phyloP scores from a whole-genome alignment of 2,888 invertebrate genomes.

The Urechis unicinctus region DNA sequence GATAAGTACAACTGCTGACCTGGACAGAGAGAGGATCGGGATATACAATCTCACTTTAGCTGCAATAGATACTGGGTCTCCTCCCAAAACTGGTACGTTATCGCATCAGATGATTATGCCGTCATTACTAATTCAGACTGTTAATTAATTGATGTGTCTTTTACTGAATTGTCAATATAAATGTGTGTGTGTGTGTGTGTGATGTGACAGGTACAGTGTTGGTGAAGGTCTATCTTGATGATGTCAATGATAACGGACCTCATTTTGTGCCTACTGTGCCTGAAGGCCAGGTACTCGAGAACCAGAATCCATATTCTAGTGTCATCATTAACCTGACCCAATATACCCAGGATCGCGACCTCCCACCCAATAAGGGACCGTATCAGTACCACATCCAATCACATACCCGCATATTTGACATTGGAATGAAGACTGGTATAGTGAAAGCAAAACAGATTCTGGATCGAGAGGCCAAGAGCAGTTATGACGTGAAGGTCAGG shows the following conservation, averaged over 20 bases:
- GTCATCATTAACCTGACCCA: conserved; percentile 26
- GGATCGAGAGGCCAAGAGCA: conserved; percentile 74
- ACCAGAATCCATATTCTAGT: conserved; percentile 20
- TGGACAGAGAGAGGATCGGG: conserved; percentile 35
- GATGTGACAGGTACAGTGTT: conserved; percentile 66
- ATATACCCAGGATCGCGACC: conserved; percentile 66
- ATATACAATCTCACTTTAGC: conserved; percentile 33
- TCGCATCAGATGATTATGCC: neutral
- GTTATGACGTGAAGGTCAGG: conserved; percentile 69
- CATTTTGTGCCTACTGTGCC: conserved; percentile 62
- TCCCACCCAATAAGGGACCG: conserved; percentile 84
- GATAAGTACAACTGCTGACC: conserved; percentile 26
- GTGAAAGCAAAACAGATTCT: conserved; percentile 71
- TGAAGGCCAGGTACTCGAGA: conserved; percentile 30
- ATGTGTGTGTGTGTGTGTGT: too few species aligned
- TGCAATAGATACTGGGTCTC: conserved; percentile 33
- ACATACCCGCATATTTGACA: conserved; percentile 64
- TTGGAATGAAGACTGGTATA: conserved; percentile 74
- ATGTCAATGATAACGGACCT: conserved; percentile 92
- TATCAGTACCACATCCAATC: conserved; percentile 73
- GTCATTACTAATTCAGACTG: too few species aligned
- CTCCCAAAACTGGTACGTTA: conserved; percentile 31
- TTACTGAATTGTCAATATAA: too few species aligned
- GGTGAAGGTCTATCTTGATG: conserved; percentile 71
- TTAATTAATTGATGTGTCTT: too few species aligned